Evolutionary conservation across 1,140 invertebrate species (phyloP).

Genomic region (Chlorops oryzae): DNA sequence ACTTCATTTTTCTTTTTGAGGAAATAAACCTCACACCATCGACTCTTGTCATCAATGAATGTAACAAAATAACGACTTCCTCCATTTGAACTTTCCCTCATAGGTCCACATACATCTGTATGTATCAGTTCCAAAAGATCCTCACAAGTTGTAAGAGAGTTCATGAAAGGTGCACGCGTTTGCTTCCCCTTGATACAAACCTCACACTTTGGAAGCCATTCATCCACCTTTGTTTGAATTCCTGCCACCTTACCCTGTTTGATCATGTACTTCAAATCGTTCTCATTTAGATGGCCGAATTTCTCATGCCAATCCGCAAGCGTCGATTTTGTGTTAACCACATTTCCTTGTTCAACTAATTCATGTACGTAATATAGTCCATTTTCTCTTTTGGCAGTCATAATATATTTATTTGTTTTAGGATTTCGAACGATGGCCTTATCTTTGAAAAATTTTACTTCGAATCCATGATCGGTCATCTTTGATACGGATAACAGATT

Average conservation of each 20-base stretch:
- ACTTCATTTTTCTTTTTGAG: slow-evolving; percentile 8
- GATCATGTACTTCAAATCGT: slow-evolving; percentile 2
- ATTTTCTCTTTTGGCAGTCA: not conserved
- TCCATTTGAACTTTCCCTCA: slow-evolving; percentile 22
- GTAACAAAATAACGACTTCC: slow-evolving; percentile 34
- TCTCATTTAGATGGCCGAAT: not conserved
- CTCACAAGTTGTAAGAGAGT: not conserved
- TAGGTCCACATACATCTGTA: slow-evolving; percentile 33
- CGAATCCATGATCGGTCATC: slow-evolving; percentile 1
- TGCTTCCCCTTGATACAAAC: slow-evolving; percentile 12
- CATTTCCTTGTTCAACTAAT: not conserved
- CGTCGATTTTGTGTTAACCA: slow-evolving; percentile 8
- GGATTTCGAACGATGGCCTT: not conserved
- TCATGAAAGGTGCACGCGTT: slow-evolving; percentile 2
- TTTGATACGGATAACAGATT: not conserved
- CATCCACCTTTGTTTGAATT: not conserved
- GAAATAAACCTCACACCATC: slow-evolving; percentile 8
- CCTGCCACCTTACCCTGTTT: not conserved
- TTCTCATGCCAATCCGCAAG: slow-evolving; percentile 7
- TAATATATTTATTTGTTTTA: not conserved
- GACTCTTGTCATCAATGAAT: slow-evolving; percentile 13
- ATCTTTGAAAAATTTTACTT: slow-evolving; percentile 20
- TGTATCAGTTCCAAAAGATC: slow-evolving; percentile 27
- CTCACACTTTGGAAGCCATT: slow-evolving; percentile 12
- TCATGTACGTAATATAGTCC: slow-evolving; percentile 3